Base-by-base conservation (phyloP, 2,113 vertebrate species). In the Chloropsis hardwickii region DNA sequence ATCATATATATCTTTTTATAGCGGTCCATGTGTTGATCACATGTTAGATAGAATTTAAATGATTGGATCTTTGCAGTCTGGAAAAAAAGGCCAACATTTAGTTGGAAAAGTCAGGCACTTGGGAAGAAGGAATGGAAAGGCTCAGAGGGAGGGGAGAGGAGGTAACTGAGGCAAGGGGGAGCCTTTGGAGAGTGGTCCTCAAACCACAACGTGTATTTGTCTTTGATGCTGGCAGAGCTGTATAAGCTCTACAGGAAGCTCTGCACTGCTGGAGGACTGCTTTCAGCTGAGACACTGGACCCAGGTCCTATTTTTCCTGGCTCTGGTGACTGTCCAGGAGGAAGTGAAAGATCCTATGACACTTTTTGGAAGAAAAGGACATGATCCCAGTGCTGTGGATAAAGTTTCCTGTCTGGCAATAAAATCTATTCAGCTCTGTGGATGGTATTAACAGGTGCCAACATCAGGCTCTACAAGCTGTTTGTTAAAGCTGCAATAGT, bases 341-440 rank as follows among this genome's bases (percentile, higher is more conserved):
- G 95, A 97, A 96, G 76, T 83, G 51, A 94, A 67, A 96, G 94
- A 95, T 94, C 92, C 71, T 94, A 74, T 97, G 93, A 96, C 81
- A 83, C 19, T 80, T 96, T 94, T 94, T 95, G 90, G 92, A 96
- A 96, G 64, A 91, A 83, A 93, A 95, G 81, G 90, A 95, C 76
- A 56, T 18, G 67, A 88, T 96, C 90, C 85, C 81, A 81, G 24
- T 64, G 88, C 79, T 95, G 78, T 51, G 90, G 87, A 93, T 95
- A 77, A 82, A 87, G 79, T 97, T 97, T 95, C 84, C 90, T 88
- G 51, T 96, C 85, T 97, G 93, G 95, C 79, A 96, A 31, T 71
- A 42, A 83, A 94, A 90, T 22, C 15, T 5, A 4, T 91, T 90
- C 62, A 56, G 82, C 40, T 86, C 79, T 71, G 47, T 67, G 85